Evolutionary conservation across 2,888 invertebrate species (phyloP).

Genomic region (Linyphia triangularis): DNA sequence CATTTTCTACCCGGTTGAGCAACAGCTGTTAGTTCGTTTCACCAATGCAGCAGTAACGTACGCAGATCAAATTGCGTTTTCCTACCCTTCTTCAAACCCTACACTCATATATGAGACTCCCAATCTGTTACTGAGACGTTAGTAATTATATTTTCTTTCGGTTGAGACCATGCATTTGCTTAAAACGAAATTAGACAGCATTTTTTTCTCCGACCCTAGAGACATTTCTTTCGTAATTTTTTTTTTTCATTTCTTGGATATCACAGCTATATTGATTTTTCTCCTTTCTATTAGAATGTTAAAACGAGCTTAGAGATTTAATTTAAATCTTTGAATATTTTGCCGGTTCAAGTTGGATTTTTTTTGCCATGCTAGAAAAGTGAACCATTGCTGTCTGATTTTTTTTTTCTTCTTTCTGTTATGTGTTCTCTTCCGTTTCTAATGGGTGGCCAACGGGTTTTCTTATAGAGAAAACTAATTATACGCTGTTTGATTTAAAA

Average conservation of each 20-base stretch:
- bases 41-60: background rate
- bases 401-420: background rate
- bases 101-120: constrained; percentile 21
- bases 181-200: constrained; percentile 68
- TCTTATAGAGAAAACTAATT: background rate
- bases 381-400: constrained; percentile 1
- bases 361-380: constrained; percentile 8
- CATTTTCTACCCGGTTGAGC: constrained; percentile 68
- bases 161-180: constrained; percentile 66
- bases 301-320: constrained; percentile 18
- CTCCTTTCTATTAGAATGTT: constrained; percentile 12
- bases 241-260: constrained; percentile 21
- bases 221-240: constrained; percentile 9
- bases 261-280: constrained; percentile 38
- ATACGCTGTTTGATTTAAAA: background rate
- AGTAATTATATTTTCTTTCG: constrained; percentile 74
- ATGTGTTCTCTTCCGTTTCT: too few species aligned
- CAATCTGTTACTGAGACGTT: constrained; percentile 69
- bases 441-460: background rate
- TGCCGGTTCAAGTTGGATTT: background rate
- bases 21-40: constrained; percentile 62
- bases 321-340: constrained; percentile 28
- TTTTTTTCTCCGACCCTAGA: constrained; percentile 16
- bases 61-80: constrained; percentile 69
- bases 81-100: constrained; percentile 17